Conservation (phyloP, 2,113 vertebrate genomes). For the Thunnus thynnus region DNA sequence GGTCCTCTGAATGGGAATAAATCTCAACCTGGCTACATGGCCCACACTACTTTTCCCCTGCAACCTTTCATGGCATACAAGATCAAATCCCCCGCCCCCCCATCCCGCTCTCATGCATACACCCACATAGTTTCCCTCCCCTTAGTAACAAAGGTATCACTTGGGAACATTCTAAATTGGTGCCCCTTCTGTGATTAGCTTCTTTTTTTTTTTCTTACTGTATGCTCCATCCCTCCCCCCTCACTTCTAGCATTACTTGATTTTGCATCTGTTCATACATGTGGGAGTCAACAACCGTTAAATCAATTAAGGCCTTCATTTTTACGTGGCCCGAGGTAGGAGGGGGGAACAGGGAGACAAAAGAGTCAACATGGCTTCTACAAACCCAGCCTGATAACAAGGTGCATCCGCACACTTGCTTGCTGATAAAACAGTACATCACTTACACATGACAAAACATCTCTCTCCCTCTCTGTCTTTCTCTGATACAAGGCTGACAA, state of each 20-base stretch:
- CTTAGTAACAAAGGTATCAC: conserved; percentile 57
- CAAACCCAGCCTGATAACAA: conserved; percentile 58
- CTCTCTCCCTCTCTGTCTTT: not conserved
- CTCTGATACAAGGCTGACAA: conserved; percentile 43
- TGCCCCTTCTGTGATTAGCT: conserved; percentile 50
- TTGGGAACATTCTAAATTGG: conserved; percentile 66
- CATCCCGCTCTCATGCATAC: conserved; percentile 35
- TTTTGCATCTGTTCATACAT: conserved; percentile 61
- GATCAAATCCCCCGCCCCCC: conserved; percentile 54
- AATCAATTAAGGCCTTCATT: conserved; percentile 71
- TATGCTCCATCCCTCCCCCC: conserved; percentile 5
- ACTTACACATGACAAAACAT: conserved; percentile 34
- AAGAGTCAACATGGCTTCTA: conserved; percentile 45
- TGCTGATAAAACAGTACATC: conserved; percentile 58
- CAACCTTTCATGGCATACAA: conserved; percentile 63
- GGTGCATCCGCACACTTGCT: conserved; percentile 34
- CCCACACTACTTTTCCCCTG: conserved; percentile 53
- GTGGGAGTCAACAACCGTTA: conserved; percentile 67
- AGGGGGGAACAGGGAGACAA: conserved; percentile 39
- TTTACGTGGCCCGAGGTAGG: conserved; percentile 52
- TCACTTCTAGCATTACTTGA: conserved; percentile 18
- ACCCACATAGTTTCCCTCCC: conserved; percentile 48
- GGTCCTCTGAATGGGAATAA: conserved; percentile 87
- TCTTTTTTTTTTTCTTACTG: conserved; percentile 40
- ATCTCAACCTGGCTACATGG: conserved; percentile 76